Evolutionary conservation across 2,888 invertebrate genomes (phyloP).

Genomic region (Crepidodera aurea): DNA sequence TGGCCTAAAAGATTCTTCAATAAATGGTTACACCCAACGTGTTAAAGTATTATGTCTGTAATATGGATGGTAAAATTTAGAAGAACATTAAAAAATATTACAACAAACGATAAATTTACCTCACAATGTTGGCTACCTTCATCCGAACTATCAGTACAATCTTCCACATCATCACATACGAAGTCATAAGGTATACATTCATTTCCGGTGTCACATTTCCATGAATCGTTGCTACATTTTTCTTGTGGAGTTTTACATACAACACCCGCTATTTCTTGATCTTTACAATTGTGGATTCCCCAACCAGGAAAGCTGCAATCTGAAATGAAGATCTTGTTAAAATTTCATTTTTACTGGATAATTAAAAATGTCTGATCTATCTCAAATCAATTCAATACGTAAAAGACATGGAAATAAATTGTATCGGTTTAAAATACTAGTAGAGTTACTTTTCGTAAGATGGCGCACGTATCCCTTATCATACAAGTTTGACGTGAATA

Average conservation of each 20-base stretch:
- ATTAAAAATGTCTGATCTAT: no score
- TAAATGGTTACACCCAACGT: no score
- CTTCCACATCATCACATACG: conserved; percentile 71
- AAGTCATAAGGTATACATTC: conserved; percentile 70
- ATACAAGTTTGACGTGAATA: no score
- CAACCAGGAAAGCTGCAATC: conserved; percentile 77
- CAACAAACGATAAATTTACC: conserved; percentile 64
- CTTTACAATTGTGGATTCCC: conserved; percentile 76
- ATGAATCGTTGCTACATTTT: conserved; percentile 67
- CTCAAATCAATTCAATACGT: no score
- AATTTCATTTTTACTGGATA: no score
- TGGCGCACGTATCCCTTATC: no score
- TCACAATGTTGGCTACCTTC: conserved; percentile 68
- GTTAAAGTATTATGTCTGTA: no score
- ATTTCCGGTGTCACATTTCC: conserved; percentile 69
- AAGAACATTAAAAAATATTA: no score
- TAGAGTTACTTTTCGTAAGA: no score
- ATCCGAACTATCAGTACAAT: conserved; percentile 72
- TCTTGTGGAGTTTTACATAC: conserved; percentile 69
- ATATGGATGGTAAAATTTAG: no score
- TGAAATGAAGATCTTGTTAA: conserved; percentile 55
- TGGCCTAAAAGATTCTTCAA: no score
- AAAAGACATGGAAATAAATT: no score
- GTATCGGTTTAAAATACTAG: not conserved
- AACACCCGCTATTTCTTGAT: conserved; percentile 72